These are phyloP conservation scores for Loriculus beryllinus DNA, from an alignment of 2,797 vertebrate genomes.

Conservation along the genomic window DNA sequence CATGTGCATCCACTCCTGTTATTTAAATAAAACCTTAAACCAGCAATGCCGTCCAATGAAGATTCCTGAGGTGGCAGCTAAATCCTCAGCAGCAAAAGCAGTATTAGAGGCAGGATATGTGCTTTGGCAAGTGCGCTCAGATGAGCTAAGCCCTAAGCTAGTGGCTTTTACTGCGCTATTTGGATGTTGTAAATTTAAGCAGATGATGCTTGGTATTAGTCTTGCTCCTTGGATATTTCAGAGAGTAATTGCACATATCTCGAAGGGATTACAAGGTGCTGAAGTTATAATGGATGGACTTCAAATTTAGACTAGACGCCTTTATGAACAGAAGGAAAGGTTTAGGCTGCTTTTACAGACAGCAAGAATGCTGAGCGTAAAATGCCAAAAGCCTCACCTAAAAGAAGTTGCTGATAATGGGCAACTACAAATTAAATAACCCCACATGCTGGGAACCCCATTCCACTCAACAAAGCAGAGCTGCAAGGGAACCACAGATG, in stretches of 20 bases:
- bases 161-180: constrained; percentile 49
- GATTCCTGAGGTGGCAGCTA: constrained; percentile 64
- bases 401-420: constrained; percentile 41
- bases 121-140: constrained; percentile 40
- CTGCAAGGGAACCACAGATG: not conserved
- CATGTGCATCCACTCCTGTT: constrained; percentile 1
- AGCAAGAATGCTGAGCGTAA: not conserved
- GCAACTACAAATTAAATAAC: constrained; percentile 42
- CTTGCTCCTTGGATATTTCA: constrained; percentile 60
- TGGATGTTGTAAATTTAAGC: constrained; percentile 65
- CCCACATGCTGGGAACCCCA: not conserved
- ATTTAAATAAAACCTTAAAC: constrained; percentile 39
- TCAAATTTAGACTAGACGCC: constrained; percentile 25
- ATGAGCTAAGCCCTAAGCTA: constrained; percentile 63
- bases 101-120: constrained; percentile 54
- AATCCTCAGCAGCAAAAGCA: constrained; percentile 47
- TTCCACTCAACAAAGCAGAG: not conserved
- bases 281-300: constrained; percentile 59
- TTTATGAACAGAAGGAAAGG: constrained; percentile 51
- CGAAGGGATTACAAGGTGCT: constrained; percentile 59
- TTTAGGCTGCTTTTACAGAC: constrained; percentile 43
- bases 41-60: not conserved
- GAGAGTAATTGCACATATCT: constrained; percentile 60
- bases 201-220: constrained; percentile 65
- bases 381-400: constrained; percentile 46